phyloP scores from a whole-genome alignment of 2,113 vertebrate species.

The Otus sunia region DNA sequence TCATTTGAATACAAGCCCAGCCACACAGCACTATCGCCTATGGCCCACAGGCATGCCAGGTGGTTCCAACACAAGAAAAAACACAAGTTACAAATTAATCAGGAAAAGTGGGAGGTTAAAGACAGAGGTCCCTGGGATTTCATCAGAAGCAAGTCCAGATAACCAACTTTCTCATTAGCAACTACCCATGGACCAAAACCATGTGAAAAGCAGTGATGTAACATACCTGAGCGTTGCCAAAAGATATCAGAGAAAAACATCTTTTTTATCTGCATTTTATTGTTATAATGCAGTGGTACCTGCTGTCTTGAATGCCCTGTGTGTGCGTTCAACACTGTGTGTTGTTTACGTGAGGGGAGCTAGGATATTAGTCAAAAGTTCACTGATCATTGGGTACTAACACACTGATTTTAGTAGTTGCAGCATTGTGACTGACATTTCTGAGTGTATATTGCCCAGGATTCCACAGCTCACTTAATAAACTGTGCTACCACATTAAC shows the following conservation, averaged over 20 bases:
- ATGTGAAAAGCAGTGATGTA: not conserved
- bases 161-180: not conserved
- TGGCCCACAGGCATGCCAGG: not conserved
- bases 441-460: not conserved
- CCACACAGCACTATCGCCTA: not conserved
- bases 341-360: not conserved
- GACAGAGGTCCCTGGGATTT: not conserved
- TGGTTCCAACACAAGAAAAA: not conserved
- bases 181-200: not conserved
- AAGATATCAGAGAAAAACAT: not conserved
- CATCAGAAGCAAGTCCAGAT: not conserved
- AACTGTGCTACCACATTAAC: not conserved
- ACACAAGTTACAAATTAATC: not conserved
- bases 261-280: not conserved
- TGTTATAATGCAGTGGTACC: not conserved
- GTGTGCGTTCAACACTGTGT: not conserved
- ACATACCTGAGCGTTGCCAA: not conserved
- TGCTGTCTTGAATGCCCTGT: not conserved
- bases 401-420: not conserved
- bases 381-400: not conserved
- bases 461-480: not conserved
- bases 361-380: not conserved
- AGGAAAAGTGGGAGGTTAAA: not conserved
- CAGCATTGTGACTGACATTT: not conserved
- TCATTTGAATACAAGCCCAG: not conserved